These are phyloP conservation scores for Mormyrops boulengeri DNA, from an alignment of 2,797 vertebrate species.

Conservation along the genomic window DNA sequence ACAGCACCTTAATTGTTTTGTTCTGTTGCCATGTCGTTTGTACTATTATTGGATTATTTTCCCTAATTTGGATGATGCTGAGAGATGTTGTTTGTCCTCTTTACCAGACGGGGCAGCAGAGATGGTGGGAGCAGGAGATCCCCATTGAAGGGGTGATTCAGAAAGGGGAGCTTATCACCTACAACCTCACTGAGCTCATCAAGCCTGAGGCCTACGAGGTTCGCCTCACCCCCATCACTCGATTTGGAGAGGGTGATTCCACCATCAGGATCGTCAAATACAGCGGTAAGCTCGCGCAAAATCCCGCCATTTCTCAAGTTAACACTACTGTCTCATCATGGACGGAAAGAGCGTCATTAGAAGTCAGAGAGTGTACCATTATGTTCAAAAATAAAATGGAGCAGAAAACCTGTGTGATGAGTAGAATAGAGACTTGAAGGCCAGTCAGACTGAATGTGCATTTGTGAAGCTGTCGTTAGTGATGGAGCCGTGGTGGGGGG, in stretches of 20 bases:
- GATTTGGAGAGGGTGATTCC: constrained; percentile 90
- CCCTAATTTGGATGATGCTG: constrained; percentile 41
- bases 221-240: constrained; percentile 89
- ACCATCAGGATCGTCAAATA: constrained; percentile 90
- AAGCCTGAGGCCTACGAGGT: constrained; percentile 92
- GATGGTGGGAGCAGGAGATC: constrained; percentile 98
- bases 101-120: constrained; percentile 80
- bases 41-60: not conserved
- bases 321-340: not conserved
- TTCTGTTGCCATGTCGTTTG: not conserved
- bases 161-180: constrained; percentile 89
- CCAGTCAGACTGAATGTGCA: not conserved
- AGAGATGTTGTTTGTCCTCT: constrained; percentile 36
- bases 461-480: not conserved
- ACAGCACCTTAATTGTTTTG: not conserved
- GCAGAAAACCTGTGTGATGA: not conserved
- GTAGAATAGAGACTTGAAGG: not conserved
- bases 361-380: not conserved
- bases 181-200: constrained; percentile 92
- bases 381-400: not conserved
- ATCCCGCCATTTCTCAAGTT: not conserved
- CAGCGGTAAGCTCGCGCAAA: constrained; percentile 69
- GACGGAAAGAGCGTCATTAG: not conserved
- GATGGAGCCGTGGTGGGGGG: not conserved
- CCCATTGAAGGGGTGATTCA: constrained; percentile 81